Evolutionary conservation across 2,888 invertebrate species (phyloP), one percentile per base, ranked within the genome.

Genomic region (Tanaodytes sp.): DNA sequence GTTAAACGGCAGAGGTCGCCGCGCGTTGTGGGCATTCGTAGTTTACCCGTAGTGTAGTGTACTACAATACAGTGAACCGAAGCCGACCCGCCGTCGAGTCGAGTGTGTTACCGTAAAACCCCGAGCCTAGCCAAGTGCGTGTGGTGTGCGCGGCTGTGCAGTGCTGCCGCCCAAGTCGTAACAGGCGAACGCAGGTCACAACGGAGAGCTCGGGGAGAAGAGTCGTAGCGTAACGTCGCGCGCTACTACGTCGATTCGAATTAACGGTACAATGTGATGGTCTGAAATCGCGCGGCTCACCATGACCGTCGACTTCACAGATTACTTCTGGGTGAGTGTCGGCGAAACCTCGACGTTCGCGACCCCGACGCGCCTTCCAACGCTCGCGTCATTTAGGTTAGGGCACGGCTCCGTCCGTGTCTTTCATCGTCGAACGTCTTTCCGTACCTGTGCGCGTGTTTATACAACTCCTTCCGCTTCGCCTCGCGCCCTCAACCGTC

Each of bases 251-350:
- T 31, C 63, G 36, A 64, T 23, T 64, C 27, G 42, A 46, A 37
- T 39, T 30, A 46, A 42, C 54, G 40, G 5, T 79, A 81, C 76
- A 73, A 81, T 82, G 82, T 74, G 81, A 78, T 82, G 81, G 81
- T 61, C 33, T 79, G 73, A 65, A 43, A 14, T 36, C 36, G 16
- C 31, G 72, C 75, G 74, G 76, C 76, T 78, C 83, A 85, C 78
- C 82, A 88, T 88, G 88, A 88, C 88, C 78, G 88, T 88, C 76
- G 88, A 88, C 80, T 89, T 89, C 83, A 86, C 86, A 79, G 88
- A 88, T 80, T 87, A 88, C 83, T 89, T 89, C 80, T 89, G 89
- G 88, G 88, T 88, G 78, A 86, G 86, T 83, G n/a, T 16, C 19
- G 6, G 11, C 15, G 12, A 11, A 2, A 2, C 12, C n/a, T n/a